Percentiles rank a stretch among this genome's conserved stretches.
phyloP scores from a whole-genome alignment of 2,888 invertebrate species.

The Gonocerus acuteangulatus region DNA sequence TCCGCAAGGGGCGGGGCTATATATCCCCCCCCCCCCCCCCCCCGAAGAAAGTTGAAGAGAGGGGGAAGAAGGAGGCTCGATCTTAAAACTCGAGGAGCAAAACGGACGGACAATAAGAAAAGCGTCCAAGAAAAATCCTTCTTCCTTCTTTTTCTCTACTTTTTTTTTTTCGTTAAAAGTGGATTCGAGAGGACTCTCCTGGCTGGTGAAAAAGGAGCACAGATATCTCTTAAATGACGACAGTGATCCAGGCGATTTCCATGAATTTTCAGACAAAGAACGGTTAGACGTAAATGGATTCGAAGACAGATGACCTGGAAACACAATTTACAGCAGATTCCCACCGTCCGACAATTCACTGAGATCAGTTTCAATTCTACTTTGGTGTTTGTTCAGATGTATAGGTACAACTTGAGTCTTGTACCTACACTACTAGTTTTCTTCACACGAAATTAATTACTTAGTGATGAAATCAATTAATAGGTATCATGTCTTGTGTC shows the following conservation, averaged over 20 bases:
- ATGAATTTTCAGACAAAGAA: constrained; percentile 6
- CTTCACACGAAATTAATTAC: too few species aligned
- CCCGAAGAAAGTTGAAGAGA: neutral
- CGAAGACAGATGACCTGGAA: neutral
- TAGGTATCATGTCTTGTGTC: too few species aligned
- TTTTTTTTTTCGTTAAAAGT: constrained; percentile 7
- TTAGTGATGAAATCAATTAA: too few species aligned
- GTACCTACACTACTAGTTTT: too few species aligned
- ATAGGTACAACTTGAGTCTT: too few species aligned
- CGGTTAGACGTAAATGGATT: neutral
- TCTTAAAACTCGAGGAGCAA: neutral
- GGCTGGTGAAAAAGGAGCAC: constrained; percentile 1
- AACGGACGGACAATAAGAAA: neutral
- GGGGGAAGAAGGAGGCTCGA: neutral
- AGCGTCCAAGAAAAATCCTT: neutral
- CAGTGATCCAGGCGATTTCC: constrained; percentile 14
- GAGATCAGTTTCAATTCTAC: too few species aligned
- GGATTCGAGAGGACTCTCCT: constrained; percentile 4
- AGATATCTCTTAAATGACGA: constrained; percentile 14
- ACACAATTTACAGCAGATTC: neutral
- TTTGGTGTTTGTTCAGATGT: too few species aligned
- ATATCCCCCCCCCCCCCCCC: neutral
- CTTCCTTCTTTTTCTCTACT: neutral
- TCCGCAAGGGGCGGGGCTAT: constrained; percentile 7
- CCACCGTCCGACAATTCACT: neutral